Evolutionary conservation across 2,797 vertebrate species (phyloP).

Genomic region (Clarias fuscus): DNA sequence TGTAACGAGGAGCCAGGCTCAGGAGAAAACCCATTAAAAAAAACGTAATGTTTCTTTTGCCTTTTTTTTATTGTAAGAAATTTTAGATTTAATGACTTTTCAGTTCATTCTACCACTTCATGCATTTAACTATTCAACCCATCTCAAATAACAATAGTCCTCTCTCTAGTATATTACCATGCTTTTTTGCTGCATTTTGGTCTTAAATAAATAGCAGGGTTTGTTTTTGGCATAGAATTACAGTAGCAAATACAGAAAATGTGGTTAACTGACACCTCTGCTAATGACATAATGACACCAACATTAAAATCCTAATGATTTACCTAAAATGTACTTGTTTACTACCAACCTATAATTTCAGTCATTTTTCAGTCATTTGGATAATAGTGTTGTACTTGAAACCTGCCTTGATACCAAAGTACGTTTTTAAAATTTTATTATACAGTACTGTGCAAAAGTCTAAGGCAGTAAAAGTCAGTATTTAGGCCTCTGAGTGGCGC

Average conservation of each 20-base stretch:
- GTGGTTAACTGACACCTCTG: background rate
- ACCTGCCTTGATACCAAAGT: background rate
- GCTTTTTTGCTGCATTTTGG: background rate
- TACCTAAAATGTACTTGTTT: background rate
- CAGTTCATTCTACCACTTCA: background rate
- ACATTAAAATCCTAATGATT: background rate
- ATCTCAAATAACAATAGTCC: background rate
- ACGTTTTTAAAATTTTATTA: too few species aligned
- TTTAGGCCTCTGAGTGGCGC: too few species aligned
- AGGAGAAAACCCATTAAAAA: background rate
- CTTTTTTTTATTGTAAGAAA: constrained; percentile 37
- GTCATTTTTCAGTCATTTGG: too few species aligned
- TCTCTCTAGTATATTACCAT: background rate
- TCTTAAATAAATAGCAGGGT: background rate
- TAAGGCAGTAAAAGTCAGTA: too few species aligned
- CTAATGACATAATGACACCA: background rate
- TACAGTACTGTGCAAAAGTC: too few species aligned
- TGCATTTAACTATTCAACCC: background rate
- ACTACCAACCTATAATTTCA: background rate
- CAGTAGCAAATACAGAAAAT: background rate
- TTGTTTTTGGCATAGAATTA: background rate
- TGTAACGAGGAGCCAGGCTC: background rate
- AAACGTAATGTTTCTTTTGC: background rate
- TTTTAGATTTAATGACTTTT: background rate
- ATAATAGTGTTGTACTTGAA: background rate